These are phyloP conservation scores for Talpa occidentalis DNA, from an alignment of 2,113 vertebrate species.

Conservation along the genomic window DNA sequence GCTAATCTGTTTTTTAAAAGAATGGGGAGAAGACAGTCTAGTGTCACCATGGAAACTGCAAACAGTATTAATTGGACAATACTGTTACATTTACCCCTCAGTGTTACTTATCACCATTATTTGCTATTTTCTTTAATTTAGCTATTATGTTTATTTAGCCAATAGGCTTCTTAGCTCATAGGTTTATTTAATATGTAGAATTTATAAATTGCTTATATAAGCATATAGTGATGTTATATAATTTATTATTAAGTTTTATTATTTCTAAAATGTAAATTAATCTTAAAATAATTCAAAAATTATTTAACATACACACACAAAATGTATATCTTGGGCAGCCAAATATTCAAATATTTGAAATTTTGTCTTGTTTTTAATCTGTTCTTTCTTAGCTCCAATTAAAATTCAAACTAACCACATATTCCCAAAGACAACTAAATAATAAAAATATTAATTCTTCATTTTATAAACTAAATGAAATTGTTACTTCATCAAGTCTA, in stretches of 20 bases:
- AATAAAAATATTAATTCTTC: constrained; percentile 14
- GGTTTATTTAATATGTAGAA: not conserved
- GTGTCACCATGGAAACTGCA: not conserved
- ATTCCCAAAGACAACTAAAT: constrained; percentile 17
- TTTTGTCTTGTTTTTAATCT: not conserved
- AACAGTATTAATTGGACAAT: not conserved
- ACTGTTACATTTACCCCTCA: not conserved
- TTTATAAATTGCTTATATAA: constrained; percentile 1
- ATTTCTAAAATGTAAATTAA: not conserved
- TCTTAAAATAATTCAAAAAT: not conserved
- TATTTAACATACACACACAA: not conserved
- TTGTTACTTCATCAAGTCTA: not conserved
- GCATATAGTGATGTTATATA: not conserved
- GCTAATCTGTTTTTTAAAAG: not conserved
- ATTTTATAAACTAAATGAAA: constrained; percentile 7
- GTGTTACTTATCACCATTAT: not conserved
- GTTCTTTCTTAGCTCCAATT: not conserved
- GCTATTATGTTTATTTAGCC: too few relatives aligned
- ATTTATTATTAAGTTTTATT: not conserved
- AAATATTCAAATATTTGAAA: not conserved
- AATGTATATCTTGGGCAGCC: not conserved
- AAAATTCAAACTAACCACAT: not conserved
- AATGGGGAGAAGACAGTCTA: not conserved
- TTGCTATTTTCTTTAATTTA: too few relatives aligned
- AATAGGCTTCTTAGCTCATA: not conserved